These are phyloP conservation scores for Palloptera scutellata DNA, from an alignment of 2,888 invertebrate species.

Conservation along the genomic window DNA sequence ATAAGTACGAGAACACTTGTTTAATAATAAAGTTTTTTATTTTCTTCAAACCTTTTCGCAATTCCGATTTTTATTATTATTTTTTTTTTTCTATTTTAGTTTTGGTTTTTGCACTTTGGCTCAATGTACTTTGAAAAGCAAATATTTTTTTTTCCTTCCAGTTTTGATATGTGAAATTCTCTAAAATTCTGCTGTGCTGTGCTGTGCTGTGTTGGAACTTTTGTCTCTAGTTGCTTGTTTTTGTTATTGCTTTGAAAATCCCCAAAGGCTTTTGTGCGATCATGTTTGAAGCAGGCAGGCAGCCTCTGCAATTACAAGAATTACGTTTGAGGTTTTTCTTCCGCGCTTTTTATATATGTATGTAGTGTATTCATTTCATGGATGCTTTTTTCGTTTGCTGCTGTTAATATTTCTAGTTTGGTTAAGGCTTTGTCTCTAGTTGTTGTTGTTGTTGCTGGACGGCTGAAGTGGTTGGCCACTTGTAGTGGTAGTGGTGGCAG, in stretches of 20 bases:
- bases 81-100: constrained; percentile 11
- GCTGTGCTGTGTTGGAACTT: constrained; percentile 1
- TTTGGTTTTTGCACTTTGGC: neutral
- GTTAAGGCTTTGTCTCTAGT: neutral
- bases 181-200: too few species aligned
- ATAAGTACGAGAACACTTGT: too few species aligned
- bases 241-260: constrained; percentile 21
- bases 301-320: constrained; percentile 39
- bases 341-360: neutral
- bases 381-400: neutral
- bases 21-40: neutral
- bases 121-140: neutral
- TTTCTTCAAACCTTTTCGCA: constrained; percentile 5
- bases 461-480: too few species aligned
- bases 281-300: constrained; percentile 27
- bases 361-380: too few species aligned
- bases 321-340: constrained; percentile 35
- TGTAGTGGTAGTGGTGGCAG: too few species aligned
- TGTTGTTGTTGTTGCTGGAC: constrained; percentile 4
- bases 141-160: neutral
- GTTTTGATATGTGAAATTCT: neutral
- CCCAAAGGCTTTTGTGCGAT: constrained; percentile 31
- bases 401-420: neutral
- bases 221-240: constrained; percentile 13
- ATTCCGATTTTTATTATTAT: neutral